Base-by-base conservation (phyloP, 2,888 invertebrate genomes). In the Coelogynopora nodosa region DNA sequence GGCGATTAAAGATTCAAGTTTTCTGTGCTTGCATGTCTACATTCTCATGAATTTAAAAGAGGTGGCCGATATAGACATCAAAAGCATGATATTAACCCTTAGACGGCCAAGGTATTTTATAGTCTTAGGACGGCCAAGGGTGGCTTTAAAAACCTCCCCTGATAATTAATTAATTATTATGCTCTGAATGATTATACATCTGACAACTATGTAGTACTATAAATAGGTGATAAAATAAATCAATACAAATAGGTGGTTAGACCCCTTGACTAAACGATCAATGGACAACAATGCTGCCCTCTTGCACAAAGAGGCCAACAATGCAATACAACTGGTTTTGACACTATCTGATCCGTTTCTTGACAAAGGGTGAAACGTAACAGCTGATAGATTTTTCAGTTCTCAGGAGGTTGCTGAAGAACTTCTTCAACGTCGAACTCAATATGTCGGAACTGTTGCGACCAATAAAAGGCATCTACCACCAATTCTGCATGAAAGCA, bases 401-500 rank as follows among this genome's bases (percentile, higher is more conserved):
- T 49, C n/a, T n/a, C n/a, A n/a, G n/a, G n/a, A n/a, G n/a, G n/a
- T n/a, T n/a, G n/a, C n/a, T n/a, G n/a, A n/a, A n/a, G n/a, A n/a
- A n/a, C n/a, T n/a, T n/a, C n/a, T n/a, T n/a, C n/a, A n/a, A n/a
- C n/a, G n/a, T n/a, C n/a, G n/a, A n/a, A n/a, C n/a, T n/a, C n/a
- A n/a, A n/a, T n/a, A n/a, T n/a, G n/a, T n/a, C n/a, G n/a, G n/a
- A n/a, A n/a, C n/a, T n/a, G n/a, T n/a, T n/a, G n/a, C n/a, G n/a
- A n/a, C n/a, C n/a, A n/a, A n/a, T n/a, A 74, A 74, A 74, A 23
- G 74, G 74, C 5, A 74, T 74, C 74, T 74, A 26, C 74, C 74
- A 23, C 23, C 74, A 74, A 74, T 74, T 74, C 74, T 74, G 74
- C 74, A 74, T 74, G 74, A 74, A 74, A 13, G 2, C 18, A 74